phyloP scores from a whole-genome alignment of 2,797 vertebrate species.

The Babyrousa celebensis region DNA sequence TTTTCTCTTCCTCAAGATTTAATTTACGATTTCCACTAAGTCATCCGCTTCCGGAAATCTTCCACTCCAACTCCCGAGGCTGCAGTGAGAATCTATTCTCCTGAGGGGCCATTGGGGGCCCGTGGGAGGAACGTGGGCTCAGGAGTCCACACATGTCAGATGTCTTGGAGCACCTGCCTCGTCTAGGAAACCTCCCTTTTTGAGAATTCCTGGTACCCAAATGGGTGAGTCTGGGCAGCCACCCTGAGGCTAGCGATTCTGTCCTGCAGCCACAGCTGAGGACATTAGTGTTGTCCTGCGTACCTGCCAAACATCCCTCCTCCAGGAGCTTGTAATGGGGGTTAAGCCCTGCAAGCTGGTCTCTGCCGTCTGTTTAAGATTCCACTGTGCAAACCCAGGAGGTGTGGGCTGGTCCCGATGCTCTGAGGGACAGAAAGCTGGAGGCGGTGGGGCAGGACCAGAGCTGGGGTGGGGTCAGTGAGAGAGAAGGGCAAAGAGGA shows the following conservation, averaged over 20 bases:
- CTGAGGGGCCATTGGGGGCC: not conserved
- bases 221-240: no score
- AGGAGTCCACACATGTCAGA: rapidly evolving
- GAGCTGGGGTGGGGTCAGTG: no score
- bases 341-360: no score
- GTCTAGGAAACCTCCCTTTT: not conserved
- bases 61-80: not conserved
- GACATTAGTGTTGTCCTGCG: not conserved
- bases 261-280: not conserved
- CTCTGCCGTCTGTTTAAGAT: no score
- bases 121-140: no score
- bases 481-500: no score
- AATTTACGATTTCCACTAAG: not conserved
- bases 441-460: not conserved
- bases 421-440: no score
- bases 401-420: not conserved
- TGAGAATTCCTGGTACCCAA: no score
- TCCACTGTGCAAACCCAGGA: not conserved
- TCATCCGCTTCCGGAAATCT: not conserved
- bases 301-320: not conserved
- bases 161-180: not conserved
- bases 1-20: not conserved
- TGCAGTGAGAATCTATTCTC: rapidly evolving
- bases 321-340: not conserved
- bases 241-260: not conserved